phyloP scores from a whole-genome alignment of 1,140 invertebrate species.

The Magallana angulata region DNA sequence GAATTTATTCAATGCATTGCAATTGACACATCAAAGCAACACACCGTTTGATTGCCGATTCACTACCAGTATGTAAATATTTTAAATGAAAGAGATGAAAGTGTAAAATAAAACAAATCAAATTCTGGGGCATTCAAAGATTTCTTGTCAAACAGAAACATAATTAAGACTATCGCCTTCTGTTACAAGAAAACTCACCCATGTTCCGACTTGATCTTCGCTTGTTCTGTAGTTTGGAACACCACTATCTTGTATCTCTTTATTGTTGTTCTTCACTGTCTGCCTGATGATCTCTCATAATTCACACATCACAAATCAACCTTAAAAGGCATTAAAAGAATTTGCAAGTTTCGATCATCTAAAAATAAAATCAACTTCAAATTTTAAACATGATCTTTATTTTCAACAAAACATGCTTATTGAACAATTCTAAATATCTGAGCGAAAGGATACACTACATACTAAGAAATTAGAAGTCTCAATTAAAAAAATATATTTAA shows the following conservation, averaged over 20 bases:
- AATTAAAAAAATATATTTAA: too few relatives aligned
- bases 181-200: background rate
- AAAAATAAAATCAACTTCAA: too few relatives aligned
- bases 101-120: background rate
- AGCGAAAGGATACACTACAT: too few relatives aligned
- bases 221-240: background rate
- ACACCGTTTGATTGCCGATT: background rate
- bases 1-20: background rate
- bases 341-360: too few relatives aligned
- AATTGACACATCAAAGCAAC: conserved; percentile 18
- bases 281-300: too few relatives aligned
- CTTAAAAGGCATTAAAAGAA: too few relatives aligned
- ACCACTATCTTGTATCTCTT: too few relatives aligned
- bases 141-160: background rate
- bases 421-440: too few relatives aligned
- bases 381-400: too few relatives aligned
- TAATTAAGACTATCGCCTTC: background rate
- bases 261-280: background rate
- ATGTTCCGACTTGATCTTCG: background rate
- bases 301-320: too few relatives aligned
- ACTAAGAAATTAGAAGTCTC: too few relatives aligned
- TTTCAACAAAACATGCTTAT: too few relatives aligned
- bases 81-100: background rate
- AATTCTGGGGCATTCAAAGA: background rate
- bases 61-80: background rate